Base-by-base conservation (phyloP, 1,140 invertebrate species). In the Luehdorfia chinensis region DNA sequence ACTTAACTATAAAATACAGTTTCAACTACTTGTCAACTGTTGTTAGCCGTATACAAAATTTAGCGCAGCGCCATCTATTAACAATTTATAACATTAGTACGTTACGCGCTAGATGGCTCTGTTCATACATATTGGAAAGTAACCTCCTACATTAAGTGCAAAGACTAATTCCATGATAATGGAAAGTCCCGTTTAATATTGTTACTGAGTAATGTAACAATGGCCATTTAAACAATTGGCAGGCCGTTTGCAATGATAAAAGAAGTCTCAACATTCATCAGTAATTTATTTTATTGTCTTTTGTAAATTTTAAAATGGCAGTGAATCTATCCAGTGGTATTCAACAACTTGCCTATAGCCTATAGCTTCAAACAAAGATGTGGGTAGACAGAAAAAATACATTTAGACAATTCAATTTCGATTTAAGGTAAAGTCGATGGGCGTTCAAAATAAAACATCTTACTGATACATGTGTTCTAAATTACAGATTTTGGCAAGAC, bases 221-320 rank as follows among this genome's bases (percentile, higher is more conserved):
- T 30, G 25, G 13, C 39, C 11, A 43, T 30, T 31, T 11, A 8
- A 39, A 43, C n/a, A n/a, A 18, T 13, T 43, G 30, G 18, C 18
- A 14, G 11, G 25, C n/a, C 15, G 11, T 18, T 19, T 15, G 18
- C 14, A 43, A 13, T 30, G 39, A 43, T 43, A 25, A 43, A 43
- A 28, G 27, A 43, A 43, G 39, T 43, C 15, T 43, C 39, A 28
- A 43, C 39, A 43, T 37, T 52, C 43, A 55, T 44, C 49, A 60
- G 56, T 57, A 60, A 58, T 46, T 25, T 59, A 54, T 27, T 45
- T 48, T 49, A 50, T 47, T 60, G 43, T 55, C 55, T 18, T 32
- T 21, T 25, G 19, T 32, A 47, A 47, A 39, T 18, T 34, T 43
- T 7, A 28, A 43, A 43, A 30, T 43, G 39, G 39, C 39, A 43